Conservation (phyloP, 2,797 vertebrate genomes). For the Lepus oiostolus region DNA sequence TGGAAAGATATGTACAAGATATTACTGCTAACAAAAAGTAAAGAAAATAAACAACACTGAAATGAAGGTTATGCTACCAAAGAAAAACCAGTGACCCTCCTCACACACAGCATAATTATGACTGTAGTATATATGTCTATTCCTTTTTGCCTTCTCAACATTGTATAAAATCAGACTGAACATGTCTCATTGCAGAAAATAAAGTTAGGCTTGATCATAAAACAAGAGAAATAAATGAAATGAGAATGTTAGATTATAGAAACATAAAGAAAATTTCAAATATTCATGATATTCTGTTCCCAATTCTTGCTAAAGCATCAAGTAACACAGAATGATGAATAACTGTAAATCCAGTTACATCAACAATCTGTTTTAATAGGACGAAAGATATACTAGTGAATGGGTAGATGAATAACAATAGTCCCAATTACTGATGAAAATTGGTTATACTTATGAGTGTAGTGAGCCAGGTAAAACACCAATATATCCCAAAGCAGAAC, state of each 20-base stretch:
- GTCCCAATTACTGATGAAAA: not conserved
- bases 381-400: not conserved
- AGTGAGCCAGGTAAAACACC: not conserved
- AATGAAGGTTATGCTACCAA: not conserved
- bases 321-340: not conserved
- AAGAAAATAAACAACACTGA: conserved; percentile 1
- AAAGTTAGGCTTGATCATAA: not conserved
- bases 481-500: not conserved
- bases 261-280: not conserved
- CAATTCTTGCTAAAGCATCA: not conserved
- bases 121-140: not conserved
- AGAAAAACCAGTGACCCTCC: not conserved
- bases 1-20: not conserved
- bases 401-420: not conserved
- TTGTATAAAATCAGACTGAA: not conserved
- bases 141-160: not conserved
- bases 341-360: not conserved
- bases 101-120: not conserved
- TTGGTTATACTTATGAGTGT: not conserved
- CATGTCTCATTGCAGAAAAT: not conserved
- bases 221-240: not conserved
- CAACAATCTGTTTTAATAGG: not conserved
- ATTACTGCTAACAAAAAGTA: not conserved
- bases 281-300: not conserved
- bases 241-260: not conserved